These are phyloP conservation scores for Penaeus japonicus DNA, from an alignment of 1,140 invertebrate genomes.

Conservation along the genomic window DNA sequence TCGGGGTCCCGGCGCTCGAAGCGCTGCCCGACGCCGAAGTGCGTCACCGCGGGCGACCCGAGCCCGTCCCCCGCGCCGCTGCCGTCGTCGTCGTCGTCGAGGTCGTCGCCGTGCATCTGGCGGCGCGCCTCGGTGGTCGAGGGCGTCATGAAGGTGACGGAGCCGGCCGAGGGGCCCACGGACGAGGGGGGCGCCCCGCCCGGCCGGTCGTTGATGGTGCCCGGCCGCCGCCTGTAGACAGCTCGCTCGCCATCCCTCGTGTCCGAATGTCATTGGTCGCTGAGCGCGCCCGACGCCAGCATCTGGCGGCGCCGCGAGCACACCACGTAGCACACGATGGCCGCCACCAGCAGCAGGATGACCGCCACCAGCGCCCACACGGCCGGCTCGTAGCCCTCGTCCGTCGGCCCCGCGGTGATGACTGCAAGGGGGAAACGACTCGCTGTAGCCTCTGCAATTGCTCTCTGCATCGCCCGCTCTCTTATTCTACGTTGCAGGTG, in stretches of 20 bases:
- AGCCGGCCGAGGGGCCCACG: no score
- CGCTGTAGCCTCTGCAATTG: no score
- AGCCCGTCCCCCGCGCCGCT: no score
- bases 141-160: no score
- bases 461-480: no score
- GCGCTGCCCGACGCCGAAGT: conserved; percentile 15
- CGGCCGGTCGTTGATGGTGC: background rate
- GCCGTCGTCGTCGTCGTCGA: background rate
- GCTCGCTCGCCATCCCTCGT: conserved; percentile 39
- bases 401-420: conserved; percentile 16
- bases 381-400: conserved; percentile 25
- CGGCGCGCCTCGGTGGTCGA: no score
- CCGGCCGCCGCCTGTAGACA: conserved; percentile 25
- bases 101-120: background rate
- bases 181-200: no score
- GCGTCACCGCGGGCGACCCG: background rate
- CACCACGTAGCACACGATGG: conserved; percentile 35
- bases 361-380: conserved; percentile 47
- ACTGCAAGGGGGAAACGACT: background rate
- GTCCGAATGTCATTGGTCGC: conserved; percentile 36
- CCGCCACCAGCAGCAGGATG: conserved; percentile 18
- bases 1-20: conserved; percentile 37
- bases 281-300: conserved; percentile 26
- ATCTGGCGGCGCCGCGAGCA: conserved; percentile 37
- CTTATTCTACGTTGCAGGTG: no score